phyloP scores from a whole-genome alignment of 2,113 vertebrate species.

The Upupa epops region DNA sequence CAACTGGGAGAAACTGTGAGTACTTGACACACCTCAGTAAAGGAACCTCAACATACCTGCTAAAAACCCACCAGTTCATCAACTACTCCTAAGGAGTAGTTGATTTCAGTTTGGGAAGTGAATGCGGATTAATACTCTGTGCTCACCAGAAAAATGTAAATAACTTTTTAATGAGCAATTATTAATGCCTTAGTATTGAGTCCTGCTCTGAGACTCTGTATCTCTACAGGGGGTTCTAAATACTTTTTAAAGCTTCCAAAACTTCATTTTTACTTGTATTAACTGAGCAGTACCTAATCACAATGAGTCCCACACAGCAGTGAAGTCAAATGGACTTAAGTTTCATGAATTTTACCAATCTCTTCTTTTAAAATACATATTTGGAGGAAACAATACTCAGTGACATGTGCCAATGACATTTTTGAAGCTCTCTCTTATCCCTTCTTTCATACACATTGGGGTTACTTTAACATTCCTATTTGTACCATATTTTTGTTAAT shows the following conservation, averaged over 20 bases:
- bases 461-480: not conserved
- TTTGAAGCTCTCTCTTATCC: not conserved
- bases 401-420: not conserved
- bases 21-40: not conserved
- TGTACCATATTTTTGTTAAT: not conserved
- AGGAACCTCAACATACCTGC: not conserved
- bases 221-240: not conserved
- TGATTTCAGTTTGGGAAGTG: not conserved
- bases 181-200: not conserved
- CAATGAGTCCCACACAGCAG: not conserved
- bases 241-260: not conserved
- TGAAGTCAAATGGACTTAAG: not conserved
- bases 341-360: not conserved
- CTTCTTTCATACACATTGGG: not conserved
- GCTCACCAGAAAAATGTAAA: not conserved
- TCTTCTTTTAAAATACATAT: not conserved
- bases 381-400: not conserved
- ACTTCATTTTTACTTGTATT: not conserved
- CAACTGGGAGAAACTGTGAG: not conserved
- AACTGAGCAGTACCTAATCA: not conserved
- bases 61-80: not conserved
- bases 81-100: not conserved
- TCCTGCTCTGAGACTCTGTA: not conserved
- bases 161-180: not conserved
- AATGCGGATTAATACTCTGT: not conserved